Evolutionary conservation across 1,140 invertebrate species (phyloP), one percentile per base, ranked within the genome.

Genomic region (Aphelenchoides besseyi): DNA sequence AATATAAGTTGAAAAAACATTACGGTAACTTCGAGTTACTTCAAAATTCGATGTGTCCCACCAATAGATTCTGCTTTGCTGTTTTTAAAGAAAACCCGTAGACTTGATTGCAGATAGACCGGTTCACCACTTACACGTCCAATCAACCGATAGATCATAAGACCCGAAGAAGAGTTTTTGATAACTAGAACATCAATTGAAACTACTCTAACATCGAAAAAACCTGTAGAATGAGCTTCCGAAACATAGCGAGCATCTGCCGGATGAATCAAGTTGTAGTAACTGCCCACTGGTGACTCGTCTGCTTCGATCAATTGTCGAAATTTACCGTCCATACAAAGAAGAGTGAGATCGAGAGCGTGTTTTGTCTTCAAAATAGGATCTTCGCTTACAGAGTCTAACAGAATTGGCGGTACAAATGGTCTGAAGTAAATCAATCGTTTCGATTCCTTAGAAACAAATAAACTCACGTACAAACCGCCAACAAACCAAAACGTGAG

Each of bases 311-410:
- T 12, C 32, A 79, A 48, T 32, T 29, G 36, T 12, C 59, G 67
- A 26, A 77, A 73, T 33, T 78, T 61, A 36, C 92, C 52, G 86
- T 98, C 96, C 92, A 98, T 97, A 2, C 93, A 96, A 57, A 97
- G 91, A 37, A 97, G 89, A 59, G 92, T 90, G 29, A 98, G 89
- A 86, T 98, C 95, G 64, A 98, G 89, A 85, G 97, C 97, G 88
- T 98, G 96, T 88, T 98, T 98, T 83, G 92, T 95, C 87, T 98
- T 98, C 87, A 98, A 97, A 90, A 96, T 95, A 69, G 95, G 92
- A 87, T 97, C 94, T 83, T 95, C 93, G 81, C 93, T 91, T 2
- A 91, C 91, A 78, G 92, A 91, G 85, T 94, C 92, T 26, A 93
- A 85, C 12, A 93, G 86, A 54, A 92, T 93, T 1, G 94, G 92